Evolutionary conservation across 2,113 vertebrate species (phyloP), one percentile per base, ranked within the genome.

Genomic region (Spizaetus ornatus): DNA sequence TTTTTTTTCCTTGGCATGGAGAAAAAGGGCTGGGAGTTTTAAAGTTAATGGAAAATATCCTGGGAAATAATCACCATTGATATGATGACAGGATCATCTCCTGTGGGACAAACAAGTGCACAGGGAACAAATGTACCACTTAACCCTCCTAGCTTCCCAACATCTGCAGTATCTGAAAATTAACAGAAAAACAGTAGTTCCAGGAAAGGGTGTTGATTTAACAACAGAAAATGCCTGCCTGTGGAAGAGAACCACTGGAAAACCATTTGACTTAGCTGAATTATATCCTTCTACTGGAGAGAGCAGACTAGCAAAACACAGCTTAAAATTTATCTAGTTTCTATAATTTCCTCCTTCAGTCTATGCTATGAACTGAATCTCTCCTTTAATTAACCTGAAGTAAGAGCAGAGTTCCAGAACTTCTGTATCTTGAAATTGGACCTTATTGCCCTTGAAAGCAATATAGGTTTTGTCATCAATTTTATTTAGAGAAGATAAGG

Each of bases 401-500:
- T 65, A 79, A 50, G 13, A 83, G 16, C 18, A 76, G 20, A 77
- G 32, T 29, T 94, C 11, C 27, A 80, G n/a, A 86, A 67, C 21
- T 55, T 66, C 45, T 1, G 0, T 62, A 88, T 78, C 69, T 91
- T 84, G 76, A 88, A 80, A 77, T 4, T 21, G 22, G 32, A 92
- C 45, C 20, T 82, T 80, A 43, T 4, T 86, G 85, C 29, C 82
- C 82, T 90, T 88, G 76, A 95, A 82, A 78, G 67, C 25, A 86
- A 84, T 21, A 50, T 2, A 67, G 26, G 10, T 71, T 90, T 88
- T 94, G 59, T 71, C 55, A 88, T 55, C 40, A 36, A 27, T 80
- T 90, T 88, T 90, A 93, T 94, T 91, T 83, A 80, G 34, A 93
- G 52, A 92, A 93, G 88, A 90, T 94, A 94, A 86, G 50, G n/a